phyloP scores from a whole-genome alignment of 2,797 vertebrate species.

The Sebastes melanostomus region DNA sequence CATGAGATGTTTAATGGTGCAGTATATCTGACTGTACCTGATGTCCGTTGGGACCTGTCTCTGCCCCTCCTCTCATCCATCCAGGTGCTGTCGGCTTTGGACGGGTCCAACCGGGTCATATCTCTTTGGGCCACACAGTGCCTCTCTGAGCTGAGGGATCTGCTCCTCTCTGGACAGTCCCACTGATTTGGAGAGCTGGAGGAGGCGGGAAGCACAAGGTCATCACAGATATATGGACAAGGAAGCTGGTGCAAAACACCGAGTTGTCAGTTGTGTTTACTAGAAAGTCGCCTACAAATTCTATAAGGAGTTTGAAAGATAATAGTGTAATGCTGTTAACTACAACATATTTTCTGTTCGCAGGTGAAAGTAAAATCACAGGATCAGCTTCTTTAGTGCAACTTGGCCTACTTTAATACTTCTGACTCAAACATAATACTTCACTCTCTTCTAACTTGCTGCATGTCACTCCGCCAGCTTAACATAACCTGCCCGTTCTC shows the following conservation, averaged over 20 bases:
- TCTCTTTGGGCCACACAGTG: slow-evolving; percentile 39
- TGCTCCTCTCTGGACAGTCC: slow-evolving; percentile 30
- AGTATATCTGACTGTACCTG: slow-evolving; percentile 65
- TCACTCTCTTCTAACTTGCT: too few species aligned
- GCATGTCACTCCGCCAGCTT: too few species aligned
- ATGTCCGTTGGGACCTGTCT: slow-evolving; percentile 65
- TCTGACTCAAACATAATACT: too few species aligned
- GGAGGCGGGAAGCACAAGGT: not conserved
- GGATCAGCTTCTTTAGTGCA: too few species aligned
- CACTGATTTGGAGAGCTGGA: slow-evolving; percentile 50
- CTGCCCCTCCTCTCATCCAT: slow-evolving; percentile 78
- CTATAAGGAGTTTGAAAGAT: not conserved
- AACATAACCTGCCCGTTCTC: too few species aligned
- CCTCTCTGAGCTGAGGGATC: slow-evolving; percentile 49
- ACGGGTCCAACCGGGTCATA: slow-evolving; percentile 79
- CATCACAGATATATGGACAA: not conserved
- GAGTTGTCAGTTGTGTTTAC: not conserved
- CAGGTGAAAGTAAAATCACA: too few species aligned
- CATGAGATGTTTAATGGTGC: not conserved
- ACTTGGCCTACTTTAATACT: too few species aligned
- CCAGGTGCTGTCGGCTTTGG: slow-evolving; percentile 58
- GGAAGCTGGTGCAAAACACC: not conserved
- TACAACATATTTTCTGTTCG: too few species aligned
- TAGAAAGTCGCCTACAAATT: not conserved
- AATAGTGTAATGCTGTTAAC: too few species aligned